phyloP scores from a whole-genome alignment of 2,113 vertebrate species.

The Nestor notabilis region DNA sequence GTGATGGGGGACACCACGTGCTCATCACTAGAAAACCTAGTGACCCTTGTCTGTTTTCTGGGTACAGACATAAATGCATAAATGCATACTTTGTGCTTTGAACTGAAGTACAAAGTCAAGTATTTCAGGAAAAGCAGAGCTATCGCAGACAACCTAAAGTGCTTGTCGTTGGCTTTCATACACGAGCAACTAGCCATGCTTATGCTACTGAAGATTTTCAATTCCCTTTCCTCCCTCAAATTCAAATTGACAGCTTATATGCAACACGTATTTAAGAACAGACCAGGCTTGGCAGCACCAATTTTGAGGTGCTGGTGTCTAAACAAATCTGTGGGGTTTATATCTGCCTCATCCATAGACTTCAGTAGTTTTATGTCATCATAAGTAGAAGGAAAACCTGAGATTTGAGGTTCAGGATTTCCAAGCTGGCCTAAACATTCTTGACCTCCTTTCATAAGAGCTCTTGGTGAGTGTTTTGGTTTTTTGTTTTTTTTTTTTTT shows the following conservation, averaged over 20 bases:
- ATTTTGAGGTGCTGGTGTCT: neutral
- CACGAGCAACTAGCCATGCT: neutral
- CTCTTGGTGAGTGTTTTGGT: fast-evolving
- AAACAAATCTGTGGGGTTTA: neutral
- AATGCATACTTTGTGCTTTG: neutral
- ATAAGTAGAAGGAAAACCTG: neutral
- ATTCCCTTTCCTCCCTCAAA: neutral
- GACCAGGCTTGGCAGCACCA: neutral
- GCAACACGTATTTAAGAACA: neutral
- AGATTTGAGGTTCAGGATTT: neutral
- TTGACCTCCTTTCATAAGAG: neutral
- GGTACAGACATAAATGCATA: neutral
- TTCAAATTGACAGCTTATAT: neutral
- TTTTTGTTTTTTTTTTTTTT: no score
- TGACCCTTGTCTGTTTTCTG: neutral
- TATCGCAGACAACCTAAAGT: neutral
- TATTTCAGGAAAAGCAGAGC: neutral
- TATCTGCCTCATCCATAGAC: neutral
- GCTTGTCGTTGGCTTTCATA: neutral
- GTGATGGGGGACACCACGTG: neutral
- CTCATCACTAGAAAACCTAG: neutral
- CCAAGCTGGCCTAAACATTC: neutral
- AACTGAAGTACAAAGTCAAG: neutral
- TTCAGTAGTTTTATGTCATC: neutral
- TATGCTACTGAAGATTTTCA: neutral